These are phyloP conservation scores for Hyaena hyaena DNA, from an alignment of 2,113 vertebrate genomes.

Conservation along the genomic window DNA sequence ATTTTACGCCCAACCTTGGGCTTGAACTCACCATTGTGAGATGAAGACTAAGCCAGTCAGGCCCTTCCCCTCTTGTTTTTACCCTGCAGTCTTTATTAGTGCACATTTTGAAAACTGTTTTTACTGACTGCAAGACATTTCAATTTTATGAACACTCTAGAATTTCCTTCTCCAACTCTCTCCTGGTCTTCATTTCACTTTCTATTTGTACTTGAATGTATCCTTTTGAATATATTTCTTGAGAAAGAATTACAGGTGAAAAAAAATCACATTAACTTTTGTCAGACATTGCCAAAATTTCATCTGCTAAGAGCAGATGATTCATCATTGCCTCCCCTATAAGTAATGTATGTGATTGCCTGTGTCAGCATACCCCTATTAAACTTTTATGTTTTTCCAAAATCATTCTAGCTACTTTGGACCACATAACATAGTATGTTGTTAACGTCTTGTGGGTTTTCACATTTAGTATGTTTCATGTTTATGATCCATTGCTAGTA, in stretches of 20 bases:
- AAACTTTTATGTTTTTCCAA: not conserved
- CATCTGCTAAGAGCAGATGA: not conserved
- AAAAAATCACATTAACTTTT: not conserved
- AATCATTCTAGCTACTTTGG: not conserved
- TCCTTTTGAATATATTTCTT: not conserved
- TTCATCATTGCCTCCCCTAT: not conserved
- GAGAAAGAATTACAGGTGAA: not conserved
- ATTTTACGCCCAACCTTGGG: not conserved
- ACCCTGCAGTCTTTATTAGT: not conserved
- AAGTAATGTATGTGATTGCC: not conserved
- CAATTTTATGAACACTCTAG: not conserved
- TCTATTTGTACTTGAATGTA: not conserved
- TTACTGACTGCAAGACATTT: not conserved
- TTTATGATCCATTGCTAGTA: not conserved
- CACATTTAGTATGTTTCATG: not conserved
- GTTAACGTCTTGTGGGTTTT: not conserved
- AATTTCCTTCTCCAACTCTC: not conserved
- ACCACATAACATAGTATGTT: not conserved
- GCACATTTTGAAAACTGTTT: not conserved
- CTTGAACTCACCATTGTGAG: not conserved
- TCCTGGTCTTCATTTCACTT: not conserved
- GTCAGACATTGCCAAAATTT: not conserved
- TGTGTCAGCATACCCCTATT: not conserved
- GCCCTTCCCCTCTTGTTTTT: not conserved
- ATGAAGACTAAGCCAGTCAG: not conserved